Percentiles rank a stretch among this genome's conserved stretches.
phyloP scores from a whole-genome alignment of 2,888 invertebrate genomes.

The Hirtodrosophila histrioides region DNA sequence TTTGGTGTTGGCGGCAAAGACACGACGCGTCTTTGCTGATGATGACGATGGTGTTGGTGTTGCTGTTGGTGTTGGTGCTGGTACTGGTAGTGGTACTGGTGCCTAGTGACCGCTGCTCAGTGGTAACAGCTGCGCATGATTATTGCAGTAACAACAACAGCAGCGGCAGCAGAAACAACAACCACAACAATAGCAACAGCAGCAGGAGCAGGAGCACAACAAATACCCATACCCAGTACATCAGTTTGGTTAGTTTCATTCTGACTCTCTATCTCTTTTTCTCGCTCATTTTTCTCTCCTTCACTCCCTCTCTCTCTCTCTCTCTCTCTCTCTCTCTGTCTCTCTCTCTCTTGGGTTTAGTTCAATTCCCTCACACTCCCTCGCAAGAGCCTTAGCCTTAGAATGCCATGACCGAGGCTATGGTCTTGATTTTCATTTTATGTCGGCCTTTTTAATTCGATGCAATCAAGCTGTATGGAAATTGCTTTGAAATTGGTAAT shows the following conservation, averaged over 20 bases:
- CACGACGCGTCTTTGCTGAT: constrained; percentile 3
- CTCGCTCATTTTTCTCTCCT: constrained; percentile 6
- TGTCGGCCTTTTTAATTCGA: constrained; percentile 69
- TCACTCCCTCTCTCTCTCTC: constrained; percentile 24
- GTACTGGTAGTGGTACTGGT: constrained; percentile 8
- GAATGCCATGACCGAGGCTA: constrained; percentile 32
- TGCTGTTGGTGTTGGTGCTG: constrained; percentile 2
- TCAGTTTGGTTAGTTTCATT: constrained; percentile 41
- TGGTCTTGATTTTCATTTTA: constrained; percentile 59
- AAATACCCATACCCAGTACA: constrained; percentile 17
- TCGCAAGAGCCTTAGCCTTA: background rate
- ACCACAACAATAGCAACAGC: constrained; percentile 12
- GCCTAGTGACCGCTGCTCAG: constrained; percentile 21
- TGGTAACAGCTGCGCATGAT: constrained; percentile 61
- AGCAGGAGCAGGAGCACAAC: constrained; percentile 6
- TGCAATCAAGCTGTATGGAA: constrained; percentile 77
- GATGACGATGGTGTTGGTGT: constrained; percentile 6
- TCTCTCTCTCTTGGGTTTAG: constrained; percentile 20
- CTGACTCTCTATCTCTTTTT: constrained; percentile 15
- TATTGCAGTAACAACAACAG: constrained; percentile 43
- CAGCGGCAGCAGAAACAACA: constrained; percentile 23
- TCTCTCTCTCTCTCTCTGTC: constrained; percentile 23
- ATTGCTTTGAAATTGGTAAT: constrained; percentile 70
- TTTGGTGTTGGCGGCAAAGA: constrained; percentile 6
- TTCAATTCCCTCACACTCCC: constrained; percentile 19